Evolutionary conservation across 2,888 invertebrate genomes (phyloP).

Genomic region (Nebria salina): DNA sequence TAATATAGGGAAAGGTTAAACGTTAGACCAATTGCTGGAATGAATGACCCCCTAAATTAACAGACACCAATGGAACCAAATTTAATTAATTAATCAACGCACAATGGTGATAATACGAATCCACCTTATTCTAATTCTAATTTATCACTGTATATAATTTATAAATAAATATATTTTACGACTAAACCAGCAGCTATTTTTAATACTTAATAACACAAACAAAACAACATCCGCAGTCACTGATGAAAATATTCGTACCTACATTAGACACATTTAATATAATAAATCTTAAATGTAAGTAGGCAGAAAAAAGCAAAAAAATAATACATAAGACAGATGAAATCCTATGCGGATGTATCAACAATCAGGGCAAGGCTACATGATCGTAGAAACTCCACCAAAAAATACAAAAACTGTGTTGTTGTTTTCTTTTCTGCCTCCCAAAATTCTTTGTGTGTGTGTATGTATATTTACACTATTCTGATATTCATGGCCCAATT

Average conservation of each 20-base stretch:
- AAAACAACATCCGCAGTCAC: no score
- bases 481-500: background rate
- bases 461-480: background rate
- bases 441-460: background rate
- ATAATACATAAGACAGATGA: background rate
- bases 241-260: no score
- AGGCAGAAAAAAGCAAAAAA: no score
- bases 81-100: no score
- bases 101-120: no score
- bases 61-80: constrained; percentile 4
- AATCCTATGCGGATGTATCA: constrained; percentile 1
- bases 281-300: background rate
- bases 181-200: no score
- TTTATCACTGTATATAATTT: no score
- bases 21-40: background rate
- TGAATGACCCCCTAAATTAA: constrained; percentile 4
- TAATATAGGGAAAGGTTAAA: constrained; percentile 10
- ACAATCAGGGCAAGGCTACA: background rate
- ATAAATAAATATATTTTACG: no score
- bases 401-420: background rate
- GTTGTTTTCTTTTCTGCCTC: background rate
- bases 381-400: background rate
- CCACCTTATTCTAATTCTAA: no score
- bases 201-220: no score
- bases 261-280: background rate